These are phyloP conservation scores for Norana najaformis DNA, from an alignment of 2,888 invertebrate species.

Conservation along the genomic window DNA sequence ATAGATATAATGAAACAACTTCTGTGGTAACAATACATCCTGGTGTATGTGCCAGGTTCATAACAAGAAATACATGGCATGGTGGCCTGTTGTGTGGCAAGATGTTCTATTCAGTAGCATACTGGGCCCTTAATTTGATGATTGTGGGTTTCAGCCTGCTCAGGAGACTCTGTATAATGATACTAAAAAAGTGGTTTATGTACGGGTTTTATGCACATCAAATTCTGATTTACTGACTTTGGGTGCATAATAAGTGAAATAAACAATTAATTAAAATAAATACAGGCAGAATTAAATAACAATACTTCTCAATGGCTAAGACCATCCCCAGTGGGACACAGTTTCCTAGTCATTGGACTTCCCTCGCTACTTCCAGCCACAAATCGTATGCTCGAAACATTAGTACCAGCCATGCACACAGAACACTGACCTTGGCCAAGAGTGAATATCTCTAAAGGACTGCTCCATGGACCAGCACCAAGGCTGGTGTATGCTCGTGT, in stretches of 20 bases:
- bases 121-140: neutral
- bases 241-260: neutral
- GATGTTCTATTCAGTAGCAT: neutral
- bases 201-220: too few relatives aligned
- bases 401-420: neutral
- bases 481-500: constrained; percentile 32
- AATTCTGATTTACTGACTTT: neutral
- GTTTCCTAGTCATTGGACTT: too few relatives aligned
- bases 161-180: neutral
- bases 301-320: neutral
- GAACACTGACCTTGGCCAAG: constrained; percentile 26
- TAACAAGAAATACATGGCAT: neutral
- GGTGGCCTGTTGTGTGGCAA: too few relatives aligned
- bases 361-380: neutral
- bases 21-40: neutral
- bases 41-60: neutral
- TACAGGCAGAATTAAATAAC: neutral
- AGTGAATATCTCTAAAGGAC: constrained; percentile 26
- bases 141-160: neutral
- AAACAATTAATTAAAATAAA: neutral
- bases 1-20: neutral
- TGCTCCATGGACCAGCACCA: constrained; percentile 36
- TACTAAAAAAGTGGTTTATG: neutral
- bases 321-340: neutral
- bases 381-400: neutral